phyloP scores from a whole-genome alignment of 2,797 vertebrate genomes.

The Pitangus sulphuratus region DNA sequence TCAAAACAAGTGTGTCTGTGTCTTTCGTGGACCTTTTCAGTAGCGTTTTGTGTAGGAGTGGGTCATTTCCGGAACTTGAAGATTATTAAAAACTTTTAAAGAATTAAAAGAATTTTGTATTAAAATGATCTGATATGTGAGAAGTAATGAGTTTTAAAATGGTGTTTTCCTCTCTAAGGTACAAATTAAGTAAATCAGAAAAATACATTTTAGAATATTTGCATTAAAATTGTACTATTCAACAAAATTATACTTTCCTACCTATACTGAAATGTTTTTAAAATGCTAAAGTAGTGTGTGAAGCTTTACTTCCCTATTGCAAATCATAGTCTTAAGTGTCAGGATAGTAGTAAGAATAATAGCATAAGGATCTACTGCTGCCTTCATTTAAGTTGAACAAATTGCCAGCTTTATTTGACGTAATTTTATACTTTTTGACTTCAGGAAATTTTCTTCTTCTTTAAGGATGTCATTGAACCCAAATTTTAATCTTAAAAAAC shows the following conservation, averaged over 20 bases:
- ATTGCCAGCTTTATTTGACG: not conserved
- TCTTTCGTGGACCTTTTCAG: not conserved
- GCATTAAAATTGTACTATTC: not conserved
- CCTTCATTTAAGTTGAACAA: not conserved
- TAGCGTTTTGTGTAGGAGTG: not conserved
- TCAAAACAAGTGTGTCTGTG: not conserved
- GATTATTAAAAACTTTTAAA: not conserved
- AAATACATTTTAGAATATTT: not conserved
- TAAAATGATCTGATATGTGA: not conserved
- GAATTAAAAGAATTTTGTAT: not conserved
- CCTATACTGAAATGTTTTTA: not conserved
- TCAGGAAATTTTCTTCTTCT: not conserved
- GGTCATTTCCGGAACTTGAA: rapidly evolving
- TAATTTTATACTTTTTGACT: not conserved
- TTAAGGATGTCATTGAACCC: not conserved
- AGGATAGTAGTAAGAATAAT: not conserved
- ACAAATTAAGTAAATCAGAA: not conserved
- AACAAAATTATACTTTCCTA: not conserved
- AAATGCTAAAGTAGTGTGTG: not conserved
- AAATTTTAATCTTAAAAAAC: not conserved
- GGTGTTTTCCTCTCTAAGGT: not conserved
- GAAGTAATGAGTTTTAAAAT: not conserved
- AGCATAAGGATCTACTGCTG: not conserved
- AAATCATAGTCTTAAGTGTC: not conserved
- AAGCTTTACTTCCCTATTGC: not conserved